Base-by-base conservation (phyloP, 2,888 invertebrate species). In the Eupithecia exiguata region DNA sequence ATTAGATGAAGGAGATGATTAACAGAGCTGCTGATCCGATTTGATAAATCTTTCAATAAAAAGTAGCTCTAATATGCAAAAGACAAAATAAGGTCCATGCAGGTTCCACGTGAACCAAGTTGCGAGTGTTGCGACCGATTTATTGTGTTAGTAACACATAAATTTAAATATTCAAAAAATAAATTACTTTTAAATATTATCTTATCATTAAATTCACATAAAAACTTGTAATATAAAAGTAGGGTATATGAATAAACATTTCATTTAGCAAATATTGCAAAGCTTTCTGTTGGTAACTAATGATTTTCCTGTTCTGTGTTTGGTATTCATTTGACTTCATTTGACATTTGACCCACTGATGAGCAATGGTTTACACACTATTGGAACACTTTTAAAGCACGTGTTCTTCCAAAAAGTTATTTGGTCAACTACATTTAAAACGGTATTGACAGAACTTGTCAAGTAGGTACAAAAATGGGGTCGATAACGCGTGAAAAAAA, bases 191-290 rank as follows among this genome's bases (percentile, higher is more conserved):
- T 21, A 53, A 21, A 53, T 53, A 53, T 21, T 53, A 53, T 53
- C 21, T 12, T 5, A 49, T 49, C 49, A n/a, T 16, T n/a, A 49
- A 53, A 53, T 53, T 53, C 53, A 53, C 53, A 53, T 12, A 10
- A 53, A 53, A 53, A 3, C 10, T 53, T 21, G 21, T 21, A 12
- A 21, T 21, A 21, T 53, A 10, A 53, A 49, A 53, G 21, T 53
- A 53, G 53, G 53, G 21, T 53, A 21, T 21, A 53, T 53, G 53
- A 53, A 53, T 53, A 53, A 53, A 53, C 53, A 53, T 53, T 21
- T 12, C 10, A 53, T 21, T 53, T 53, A 12, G 21, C 21, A 53
- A 53, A 53, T 21, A 53, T 53, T 53, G 21, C 53, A 53, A 10
- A 53, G 21, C 53, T 53, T 12, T 53, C 1, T 30, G 30, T 49